These are phyloP conservation scores for Zonitis immaculata DNA, from an alignment of 2,888 invertebrate species.

Conservation along the genomic window DNA sequence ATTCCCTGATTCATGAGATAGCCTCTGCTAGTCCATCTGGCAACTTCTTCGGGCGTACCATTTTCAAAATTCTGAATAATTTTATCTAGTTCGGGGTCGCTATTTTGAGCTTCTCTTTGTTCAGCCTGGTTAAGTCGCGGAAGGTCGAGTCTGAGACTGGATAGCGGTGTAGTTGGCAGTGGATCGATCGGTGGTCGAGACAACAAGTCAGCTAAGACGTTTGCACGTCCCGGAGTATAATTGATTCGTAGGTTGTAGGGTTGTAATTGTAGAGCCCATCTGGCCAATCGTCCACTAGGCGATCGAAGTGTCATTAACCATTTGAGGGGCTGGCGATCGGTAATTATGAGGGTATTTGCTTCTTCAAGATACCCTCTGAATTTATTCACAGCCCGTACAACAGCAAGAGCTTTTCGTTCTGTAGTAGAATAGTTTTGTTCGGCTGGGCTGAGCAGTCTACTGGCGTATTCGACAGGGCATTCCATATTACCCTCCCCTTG, in stretches of 20 bases:
- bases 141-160: slow-evolving; percentile 13
- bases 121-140: slow-evolving; percentile 13
- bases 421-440: slow-evolving; percentile 30
- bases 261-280: slow-evolving; percentile 47
- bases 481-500: slow-evolving; percentile 25
- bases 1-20: slow-evolving; percentile 23
- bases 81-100: slow-evolving; percentile 25
- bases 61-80: slow-evolving; percentile 25
- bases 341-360: slow-evolving; percentile 36
- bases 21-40: slow-evolving; percentile 17
- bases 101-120: slow-evolving; percentile 19
- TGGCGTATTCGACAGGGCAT: slow-evolving; percentile 31
- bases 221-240: slow-evolving; percentile 41
- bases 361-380: slow-evolving; percentile 45
- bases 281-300: slow-evolving; percentile 43
- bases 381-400: slow-evolving; percentile 39
- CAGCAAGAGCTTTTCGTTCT: slow-evolving; percentile 29
- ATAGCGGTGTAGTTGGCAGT: neutral
- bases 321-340: slow-evolving; percentile 49
- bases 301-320: slow-evolving; percentile 46
- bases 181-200: slow-evolving; percentile 28
- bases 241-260: slow-evolving; percentile 39
- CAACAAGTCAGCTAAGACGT: slow-evolving; percentile 43
- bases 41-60: neutral
- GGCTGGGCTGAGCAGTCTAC: slow-evolving; percentile 25